Evolutionary conservation across 92 coral and sea anemone genomes (phyloP).

Genomic region (Zoanthus gigantus): DNA sequence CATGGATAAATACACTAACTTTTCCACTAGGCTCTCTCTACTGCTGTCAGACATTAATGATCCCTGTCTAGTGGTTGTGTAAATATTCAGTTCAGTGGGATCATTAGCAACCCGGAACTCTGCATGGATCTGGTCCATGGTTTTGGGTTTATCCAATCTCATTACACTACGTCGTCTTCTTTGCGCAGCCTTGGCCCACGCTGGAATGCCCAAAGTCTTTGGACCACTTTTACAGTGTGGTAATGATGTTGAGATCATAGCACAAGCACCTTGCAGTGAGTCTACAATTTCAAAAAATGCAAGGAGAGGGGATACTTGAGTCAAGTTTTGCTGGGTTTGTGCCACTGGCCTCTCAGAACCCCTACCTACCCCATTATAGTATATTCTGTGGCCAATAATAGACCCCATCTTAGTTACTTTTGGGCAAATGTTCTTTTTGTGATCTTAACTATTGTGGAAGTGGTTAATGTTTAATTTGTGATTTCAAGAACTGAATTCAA

Average conservation of each 20-base stretch:
- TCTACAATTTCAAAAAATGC: background rate
- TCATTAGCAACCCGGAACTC: slow-evolving; percentile 88
- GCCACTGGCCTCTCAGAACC: too few relatives aligned
- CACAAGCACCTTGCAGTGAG: slow-evolving; percentile 16
- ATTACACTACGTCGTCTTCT: slow-evolving; percentile 77
- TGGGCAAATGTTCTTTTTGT: too few relatives aligned
- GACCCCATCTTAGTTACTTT: too few relatives aligned
- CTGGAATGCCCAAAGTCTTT: slow-evolving; percentile 94
- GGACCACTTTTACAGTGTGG: slow-evolving; percentile 80
- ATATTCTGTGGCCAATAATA: background rate
- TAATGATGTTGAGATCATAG: slow-evolving; percentile 68
- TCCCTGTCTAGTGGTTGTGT: slow-evolving; percentile 82
- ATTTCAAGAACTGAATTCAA: too few relatives aligned
- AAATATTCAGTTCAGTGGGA: slow-evolving; percentile 74
- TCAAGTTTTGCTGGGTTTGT: too few relatives aligned
- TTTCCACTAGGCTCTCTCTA: slow-evolving; percentile 24
- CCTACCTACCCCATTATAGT: too few relatives aligned
- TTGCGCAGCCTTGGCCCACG: slow-evolving; percentile 98
- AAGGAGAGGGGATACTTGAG: background rate
- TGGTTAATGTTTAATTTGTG: too few relatives aligned
- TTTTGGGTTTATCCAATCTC: slow-evolving; percentile 86
- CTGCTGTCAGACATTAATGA: slow-evolving; percentile 10
- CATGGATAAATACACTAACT: background rate
- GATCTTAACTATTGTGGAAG: too few relatives aligned
- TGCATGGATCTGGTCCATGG: slow-evolving; percentile 84